Conservation (phyloP, 1,140 invertebrate genomes). For the Rhopalosiphum padi region DNA sequence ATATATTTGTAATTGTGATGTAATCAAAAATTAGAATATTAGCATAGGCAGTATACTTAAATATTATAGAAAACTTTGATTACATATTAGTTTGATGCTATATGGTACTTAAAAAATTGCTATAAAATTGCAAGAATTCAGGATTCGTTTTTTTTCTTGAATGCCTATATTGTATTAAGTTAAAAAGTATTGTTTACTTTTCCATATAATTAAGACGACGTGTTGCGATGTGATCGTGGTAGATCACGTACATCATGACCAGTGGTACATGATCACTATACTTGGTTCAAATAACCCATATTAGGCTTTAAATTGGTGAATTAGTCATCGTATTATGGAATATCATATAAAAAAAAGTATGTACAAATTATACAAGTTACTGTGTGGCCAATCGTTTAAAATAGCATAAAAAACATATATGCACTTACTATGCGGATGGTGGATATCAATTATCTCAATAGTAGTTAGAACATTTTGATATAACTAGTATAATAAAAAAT, state of each 20-base stretch:
- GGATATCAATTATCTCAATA: not conserved
- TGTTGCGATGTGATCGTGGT: not conserved
- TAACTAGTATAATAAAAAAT: not conserved
- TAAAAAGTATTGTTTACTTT: not conserved
- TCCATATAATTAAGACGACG: not conserved
- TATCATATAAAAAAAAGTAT: not conserved
- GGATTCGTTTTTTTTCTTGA: not conserved
- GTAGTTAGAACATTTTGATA: not conserved
- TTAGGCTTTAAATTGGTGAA: not conserved
- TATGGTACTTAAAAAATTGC: not conserved
- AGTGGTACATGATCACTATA: not conserved
- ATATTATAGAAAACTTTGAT: not conserved
- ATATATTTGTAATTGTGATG: not conserved
- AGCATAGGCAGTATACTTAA: not conserved
- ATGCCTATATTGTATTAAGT: not conserved
- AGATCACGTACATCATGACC: conserved; percentile 2
- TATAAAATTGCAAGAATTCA: not conserved
- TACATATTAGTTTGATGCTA: not conserved
- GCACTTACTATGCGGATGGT: not conserved
- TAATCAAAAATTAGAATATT: not conserved
- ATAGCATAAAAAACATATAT: not conserved
- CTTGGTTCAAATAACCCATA: not conserved
- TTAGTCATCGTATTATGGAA: not conserved
- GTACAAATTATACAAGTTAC: conserved; percentile 23
- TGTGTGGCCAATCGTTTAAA: conserved; percentile 19